These are phyloP conservation scores for Eudemis profundana DNA, from an alignment of 2,888 invertebrate species.

Conservation along the genomic window DNA sequence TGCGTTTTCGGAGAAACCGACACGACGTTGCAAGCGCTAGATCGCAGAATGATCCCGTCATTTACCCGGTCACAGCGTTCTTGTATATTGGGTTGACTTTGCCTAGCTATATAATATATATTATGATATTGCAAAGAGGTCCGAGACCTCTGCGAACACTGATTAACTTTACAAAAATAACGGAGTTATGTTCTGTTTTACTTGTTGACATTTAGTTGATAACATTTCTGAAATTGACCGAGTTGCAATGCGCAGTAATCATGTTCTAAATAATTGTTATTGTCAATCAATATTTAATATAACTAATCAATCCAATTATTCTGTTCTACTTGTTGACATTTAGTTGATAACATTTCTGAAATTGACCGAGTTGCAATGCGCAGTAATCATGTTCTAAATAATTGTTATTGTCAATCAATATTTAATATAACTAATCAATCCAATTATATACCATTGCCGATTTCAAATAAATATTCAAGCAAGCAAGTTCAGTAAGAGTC, in stretches of 20 bases:
- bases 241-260: constrained; percentile 4
- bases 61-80: not conserved
- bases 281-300: constrained; percentile 31
- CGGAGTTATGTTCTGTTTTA: constrained; percentile 13
- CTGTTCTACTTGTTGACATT: too few species aligned
- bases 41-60: not conserved
- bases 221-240: constrained; percentile 6
- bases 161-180: constrained; percentile 17
- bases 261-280: constrained; percentile 24
- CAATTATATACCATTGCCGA: constrained; percentile 32
- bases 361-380: constrained; percentile 3
- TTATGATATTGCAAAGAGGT: constrained; percentile 4
- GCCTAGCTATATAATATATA: too few species aligned
- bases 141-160: constrained; percentile 1
- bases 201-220: too few species aligned
- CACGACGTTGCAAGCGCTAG: not conserved
- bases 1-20: not conserved
- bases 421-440: constrained; percentile 28
- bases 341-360: constrained; percentile 1
- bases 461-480: constrained; percentile 32
- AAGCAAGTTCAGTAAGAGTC: constrained; percentile 29
- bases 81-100: constrained; percentile 1
- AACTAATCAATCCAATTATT: constrained; percentile 27
- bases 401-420: constrained; percentile 27
- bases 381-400: constrained; percentile 24